A percentile compares a stretch with the other conserved stretches of the same genome.
phyloP scores from a whole-genome alignment of 2,888 invertebrate species.

The Caenorhabditis auriculariae region DNA sequence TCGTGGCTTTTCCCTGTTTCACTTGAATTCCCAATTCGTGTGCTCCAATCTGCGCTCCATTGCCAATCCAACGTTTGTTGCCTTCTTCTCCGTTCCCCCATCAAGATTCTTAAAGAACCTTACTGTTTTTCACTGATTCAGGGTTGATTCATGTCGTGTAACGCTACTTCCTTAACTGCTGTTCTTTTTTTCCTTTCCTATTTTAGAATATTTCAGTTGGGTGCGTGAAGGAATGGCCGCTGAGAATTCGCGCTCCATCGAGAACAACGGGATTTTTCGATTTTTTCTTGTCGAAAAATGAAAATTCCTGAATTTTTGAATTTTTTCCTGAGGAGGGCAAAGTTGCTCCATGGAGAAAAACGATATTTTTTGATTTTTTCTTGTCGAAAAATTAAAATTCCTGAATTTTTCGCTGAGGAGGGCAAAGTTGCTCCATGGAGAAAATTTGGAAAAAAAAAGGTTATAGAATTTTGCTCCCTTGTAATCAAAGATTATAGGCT shows the following conservation, averaged over 20 bases:
- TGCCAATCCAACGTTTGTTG: constrained; percentile 8
- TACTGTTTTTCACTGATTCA: not conserved
- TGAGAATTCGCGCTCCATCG: not conserved
- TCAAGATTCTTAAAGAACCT: not conserved
- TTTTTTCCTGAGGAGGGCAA: not conserved
- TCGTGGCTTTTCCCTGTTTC: not conserved
- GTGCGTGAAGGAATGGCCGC: not conserved
- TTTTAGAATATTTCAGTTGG: not conserved
- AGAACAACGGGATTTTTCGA: not conserved
- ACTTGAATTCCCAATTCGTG: not conserved
- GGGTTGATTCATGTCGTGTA: not conserved
- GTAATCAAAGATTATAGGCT: no score
- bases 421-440: not conserved
- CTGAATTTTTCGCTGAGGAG: not conserved
- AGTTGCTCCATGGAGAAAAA: not conserved
- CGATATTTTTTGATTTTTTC: not conserved
- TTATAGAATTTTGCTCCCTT: no score
- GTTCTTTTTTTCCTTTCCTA: not conserved
- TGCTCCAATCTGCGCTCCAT: constrained; percentile 3
- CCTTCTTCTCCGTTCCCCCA: not conserved
- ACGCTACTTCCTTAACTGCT: not conserved
- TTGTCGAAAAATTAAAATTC: no score
- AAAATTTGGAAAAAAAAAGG: no score
- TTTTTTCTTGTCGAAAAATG: no score
- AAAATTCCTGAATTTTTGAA: not conserved